Percentiles rank a stretch among this genome's conserved stretches.
Conservation (phyloP, 2,888 invertebrate genomes). For the Hetaerina titia region DNA sequence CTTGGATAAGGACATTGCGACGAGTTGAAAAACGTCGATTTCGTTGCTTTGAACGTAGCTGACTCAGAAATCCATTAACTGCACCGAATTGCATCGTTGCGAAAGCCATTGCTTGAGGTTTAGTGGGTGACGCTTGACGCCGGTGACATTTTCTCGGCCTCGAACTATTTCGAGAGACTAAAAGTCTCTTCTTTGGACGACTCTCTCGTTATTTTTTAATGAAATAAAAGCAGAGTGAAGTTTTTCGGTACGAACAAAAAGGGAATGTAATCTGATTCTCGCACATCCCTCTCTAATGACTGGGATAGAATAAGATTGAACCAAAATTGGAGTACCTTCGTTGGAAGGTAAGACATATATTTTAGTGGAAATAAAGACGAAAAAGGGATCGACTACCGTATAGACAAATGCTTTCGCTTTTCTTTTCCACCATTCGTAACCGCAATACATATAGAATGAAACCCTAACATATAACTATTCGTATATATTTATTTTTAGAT, state of each 20-base stretch:
- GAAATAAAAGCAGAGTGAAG: background rate
- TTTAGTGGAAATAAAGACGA: background rate
- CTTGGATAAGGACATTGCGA: background rate
- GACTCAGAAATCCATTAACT: slow-evolving; percentile 15
- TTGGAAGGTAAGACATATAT: background rate
- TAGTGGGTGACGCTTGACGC: background rate
- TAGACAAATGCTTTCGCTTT: background rate
- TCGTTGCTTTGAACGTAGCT: background rate
- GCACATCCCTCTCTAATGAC: background rate
- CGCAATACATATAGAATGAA: background rate
- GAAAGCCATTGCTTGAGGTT: background rate
- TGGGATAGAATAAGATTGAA: background rate
- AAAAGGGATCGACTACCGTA: background rate
- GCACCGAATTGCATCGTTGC: slow-evolving; percentile 11
- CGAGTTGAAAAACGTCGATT: background rate
- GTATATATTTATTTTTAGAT: no score
- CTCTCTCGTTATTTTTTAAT: background rate
- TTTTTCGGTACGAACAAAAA: background rate
- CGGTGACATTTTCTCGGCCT: slow-evolving; percentile 13
- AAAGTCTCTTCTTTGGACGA: background rate
- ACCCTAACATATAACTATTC: background rate
- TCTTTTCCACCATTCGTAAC: background rate
- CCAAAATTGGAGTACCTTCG: background rate
- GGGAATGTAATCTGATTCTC: background rate
- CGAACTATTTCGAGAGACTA: background rate